Evolutionary conservation across 2,113 vertebrate species (phyloP).

Genomic region (Mionectes macconnelli): DNA sequence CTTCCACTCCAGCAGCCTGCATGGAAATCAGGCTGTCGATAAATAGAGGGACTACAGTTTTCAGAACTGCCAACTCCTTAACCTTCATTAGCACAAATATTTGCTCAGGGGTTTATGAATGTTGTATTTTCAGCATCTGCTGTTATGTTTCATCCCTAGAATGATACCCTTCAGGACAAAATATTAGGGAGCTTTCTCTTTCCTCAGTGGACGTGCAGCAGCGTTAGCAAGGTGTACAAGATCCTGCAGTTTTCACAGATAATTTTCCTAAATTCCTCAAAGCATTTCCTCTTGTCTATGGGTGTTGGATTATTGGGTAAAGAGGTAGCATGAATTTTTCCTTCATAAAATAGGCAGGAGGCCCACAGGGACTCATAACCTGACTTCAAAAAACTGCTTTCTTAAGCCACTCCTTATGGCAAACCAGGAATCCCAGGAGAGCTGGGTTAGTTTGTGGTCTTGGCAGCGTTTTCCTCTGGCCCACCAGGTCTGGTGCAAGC

Average conservation of each 20-base stretch:
- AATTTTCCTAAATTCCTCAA: background rate
- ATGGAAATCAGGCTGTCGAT: conserved; percentile 12
- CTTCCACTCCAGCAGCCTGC: conserved; percentile 34
- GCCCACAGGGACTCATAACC: conserved; percentile 21
- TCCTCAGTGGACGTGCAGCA: background rate
- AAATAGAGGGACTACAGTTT: conserved; percentile 62
- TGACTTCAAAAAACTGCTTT: conserved; percentile 57
- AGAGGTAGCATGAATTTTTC: conserved; percentile 41
- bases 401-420: conserved; percentile 56
- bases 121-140: conserved; percentile 29
- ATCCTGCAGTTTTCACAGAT: background rate
- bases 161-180: background rate
- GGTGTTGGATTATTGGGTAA: background rate
- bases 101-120: conserved; percentile 58
- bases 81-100: conserved; percentile 71
- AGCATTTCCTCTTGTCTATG: background rate
- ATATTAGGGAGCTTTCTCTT: background rate
- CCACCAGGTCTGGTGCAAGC: conserved; percentile 50
- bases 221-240: background rate
- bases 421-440: conserved; percentile 31
- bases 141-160: conserved; percentile 6
- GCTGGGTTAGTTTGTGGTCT: conserved; percentile 53
- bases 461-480: conserved; percentile 51
- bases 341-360: conserved; percentile 48
- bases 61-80: conserved; percentile 60